A percentile compares a stretch with the other conserved stretches of the same genome.
phyloP scores from a whole-genome alignment of 2,113 vertebrate genomes.

The Pterocles orientalis region DNA sequence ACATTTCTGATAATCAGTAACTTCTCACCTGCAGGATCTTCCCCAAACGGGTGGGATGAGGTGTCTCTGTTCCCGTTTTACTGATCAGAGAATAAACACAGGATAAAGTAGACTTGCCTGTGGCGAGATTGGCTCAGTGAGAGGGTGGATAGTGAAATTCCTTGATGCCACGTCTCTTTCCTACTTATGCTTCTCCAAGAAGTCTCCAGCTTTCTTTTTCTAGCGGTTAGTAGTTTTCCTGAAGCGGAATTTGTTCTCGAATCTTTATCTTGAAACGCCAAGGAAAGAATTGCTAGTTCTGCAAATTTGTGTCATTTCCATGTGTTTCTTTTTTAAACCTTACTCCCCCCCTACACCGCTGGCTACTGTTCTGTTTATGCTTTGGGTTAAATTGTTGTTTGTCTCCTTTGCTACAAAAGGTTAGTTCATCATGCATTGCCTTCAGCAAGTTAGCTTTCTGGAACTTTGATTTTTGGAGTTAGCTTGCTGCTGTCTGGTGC shows the following conservation, averaged over 20 bases:
- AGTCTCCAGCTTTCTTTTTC: background rate
- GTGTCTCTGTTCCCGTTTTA: background rate
- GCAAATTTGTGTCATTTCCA: background rate
- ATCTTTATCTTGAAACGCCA: background rate
- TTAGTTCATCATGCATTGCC: background rate
- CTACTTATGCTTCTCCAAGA: background rate
- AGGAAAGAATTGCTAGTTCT: background rate
- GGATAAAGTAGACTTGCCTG: background rate
- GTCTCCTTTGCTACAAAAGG: background rate
- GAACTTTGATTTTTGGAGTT: slow-evolving; percentile 1
- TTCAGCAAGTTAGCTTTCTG: background rate
- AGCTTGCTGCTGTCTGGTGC: background rate
- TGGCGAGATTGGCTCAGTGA: background rate
- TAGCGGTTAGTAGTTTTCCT: background rate
- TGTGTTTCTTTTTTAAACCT: slow-evolving; percentile 29
- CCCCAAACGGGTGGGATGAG: background rate
- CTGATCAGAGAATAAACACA: background rate
- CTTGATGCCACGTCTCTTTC: background rate
- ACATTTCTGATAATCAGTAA: background rate
- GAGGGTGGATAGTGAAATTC: background rate
- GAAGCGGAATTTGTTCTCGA: background rate
- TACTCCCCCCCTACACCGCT: background rate
- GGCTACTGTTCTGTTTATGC: slow-evolving; percentile 8
- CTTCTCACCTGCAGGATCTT: background rate
- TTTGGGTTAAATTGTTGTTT: background rate